Evolutionary conservation across 1,140 invertebrate species (phyloP).

Genomic region (Pachyrhynchus sulphureomaculatus): DNA sequence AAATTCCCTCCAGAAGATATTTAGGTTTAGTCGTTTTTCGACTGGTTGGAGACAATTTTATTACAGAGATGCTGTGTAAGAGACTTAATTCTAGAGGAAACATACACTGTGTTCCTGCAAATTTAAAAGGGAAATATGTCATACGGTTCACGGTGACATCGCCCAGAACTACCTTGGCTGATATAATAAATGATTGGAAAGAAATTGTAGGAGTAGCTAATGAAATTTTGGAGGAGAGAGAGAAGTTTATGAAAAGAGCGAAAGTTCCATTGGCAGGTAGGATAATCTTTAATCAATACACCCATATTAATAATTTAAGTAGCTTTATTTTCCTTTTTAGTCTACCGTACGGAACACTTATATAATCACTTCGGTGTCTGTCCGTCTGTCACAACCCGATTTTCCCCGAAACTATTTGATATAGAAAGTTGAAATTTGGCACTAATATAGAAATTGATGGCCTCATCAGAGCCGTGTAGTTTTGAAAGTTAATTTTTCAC

Average conservation of each 20-base stretch:
- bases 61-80: slow-evolving; percentile 84
- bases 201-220: slow-evolving; percentile 80
- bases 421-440: no score
- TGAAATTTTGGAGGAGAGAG: slow-evolving; percentile 66
- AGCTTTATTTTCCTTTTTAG: no score
- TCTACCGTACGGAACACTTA: no score
- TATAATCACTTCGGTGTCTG: no score
- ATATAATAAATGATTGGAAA: slow-evolving; percentile 88
- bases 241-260: slow-evolving; percentile 52
- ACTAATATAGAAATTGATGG: no score
- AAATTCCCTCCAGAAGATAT: slow-evolving; percentile 84
- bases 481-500: no score
- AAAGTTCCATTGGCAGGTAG: slow-evolving; percentile 75
- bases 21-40: slow-evolving; percentile 91
- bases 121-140: slow-evolving; percentile 86
- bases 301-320: no score
- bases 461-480: no score
- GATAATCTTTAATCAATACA: no score
- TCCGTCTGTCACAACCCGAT: no score
- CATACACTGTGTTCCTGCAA: slow-evolving; percentile 92
- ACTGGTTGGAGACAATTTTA: slow-evolving; percentile 78
- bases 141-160: slow-evolving; percentile 92
- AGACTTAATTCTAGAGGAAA: slow-evolving; percentile 80
- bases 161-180: slow-evolving; percentile 81
- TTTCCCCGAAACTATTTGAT: no score